Percentiles rank a stretch among this genome's conserved stretches.
These are phyloP conservation scores for Lochmaea crataegi DNA, from an alignment of 2,888 invertebrate genomes.

Conservation along the genomic window DNA sequence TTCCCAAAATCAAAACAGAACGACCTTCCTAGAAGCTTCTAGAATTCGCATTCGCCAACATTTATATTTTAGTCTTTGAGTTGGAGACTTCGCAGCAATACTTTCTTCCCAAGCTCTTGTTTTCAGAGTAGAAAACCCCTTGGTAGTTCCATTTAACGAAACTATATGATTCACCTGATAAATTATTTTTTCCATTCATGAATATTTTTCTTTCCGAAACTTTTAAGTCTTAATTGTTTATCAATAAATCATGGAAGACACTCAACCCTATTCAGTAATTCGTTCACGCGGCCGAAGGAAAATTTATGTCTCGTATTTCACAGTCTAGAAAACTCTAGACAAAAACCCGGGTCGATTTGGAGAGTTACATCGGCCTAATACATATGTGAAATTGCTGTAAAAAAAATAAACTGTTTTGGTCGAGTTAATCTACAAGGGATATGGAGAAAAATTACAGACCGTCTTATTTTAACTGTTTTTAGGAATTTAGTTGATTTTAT, in stretches of 20 bases:
- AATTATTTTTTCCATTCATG: no score
- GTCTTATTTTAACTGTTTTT: slow-evolving; percentile 20
- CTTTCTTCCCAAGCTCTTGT: no score
- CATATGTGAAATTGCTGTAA: slow-evolving; percentile 30
- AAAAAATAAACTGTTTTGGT: slow-evolving; percentile 26
- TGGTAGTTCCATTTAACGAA: no score
- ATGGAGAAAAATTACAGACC: slow-evolving; percentile 26
- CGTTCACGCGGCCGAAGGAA: background rate
- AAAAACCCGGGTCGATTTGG: slow-evolving; percentile 25
- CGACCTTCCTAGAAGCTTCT: no score
- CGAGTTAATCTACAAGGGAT: slow-evolving; percentile 21
- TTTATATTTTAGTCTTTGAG: no score
- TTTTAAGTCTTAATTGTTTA: no score
- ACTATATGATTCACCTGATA: no score
- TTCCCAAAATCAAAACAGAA: no score
- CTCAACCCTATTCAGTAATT: background rate
- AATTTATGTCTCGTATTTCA: slow-evolving; percentile 11
- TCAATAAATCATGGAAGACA: background rate
- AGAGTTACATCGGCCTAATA: slow-evolving; percentile 28
- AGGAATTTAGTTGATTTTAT: slow-evolving; percentile 39
- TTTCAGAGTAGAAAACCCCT: no score
- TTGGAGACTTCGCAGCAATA: no score
- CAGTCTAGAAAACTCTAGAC: slow-evolving; percentile 5
- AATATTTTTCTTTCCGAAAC: no score
- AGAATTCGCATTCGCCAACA: no score